A percentile compares a stretch with the other conserved stretches of the same genome.
Conservation (phyloP, 2,888 invertebrate species). For the Tetramorium bicarinatum region DNA sequence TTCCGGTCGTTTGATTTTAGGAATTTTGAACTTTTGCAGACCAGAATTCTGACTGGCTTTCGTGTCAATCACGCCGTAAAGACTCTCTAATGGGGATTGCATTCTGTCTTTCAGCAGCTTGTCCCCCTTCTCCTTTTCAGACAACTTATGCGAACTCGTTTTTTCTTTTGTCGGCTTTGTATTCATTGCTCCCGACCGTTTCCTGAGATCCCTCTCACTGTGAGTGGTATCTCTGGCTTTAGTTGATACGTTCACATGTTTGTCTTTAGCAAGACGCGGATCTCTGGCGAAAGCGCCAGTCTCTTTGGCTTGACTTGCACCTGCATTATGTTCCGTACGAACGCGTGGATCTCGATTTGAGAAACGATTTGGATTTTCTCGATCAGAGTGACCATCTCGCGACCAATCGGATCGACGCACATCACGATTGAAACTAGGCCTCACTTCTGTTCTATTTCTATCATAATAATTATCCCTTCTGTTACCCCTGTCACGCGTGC, state of each 20-base stretch:
- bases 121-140: constrained; percentile 70
- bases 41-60: constrained; percentile 86
- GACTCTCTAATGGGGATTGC: constrained; percentile 87
- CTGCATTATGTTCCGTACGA: constrained; percentile 64
- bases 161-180: constrained; percentile 64
- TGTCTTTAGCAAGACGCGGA: constrained; percentile 77
- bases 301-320: constrained; percentile 59
- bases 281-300: constrained; percentile 68
- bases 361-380: constrained; percentile 66
- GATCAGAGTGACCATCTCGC: constrained; percentile 61
- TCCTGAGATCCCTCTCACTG: constrained; percentile 75
- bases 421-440: constrained; percentile 72
- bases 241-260: constrained; percentile 36
- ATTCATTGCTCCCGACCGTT: background rate
- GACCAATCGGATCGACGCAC: constrained; percentile 70
- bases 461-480: constrained; percentile 72
- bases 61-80: constrained; percentile 86
- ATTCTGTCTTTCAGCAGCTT: constrained; percentile 81
- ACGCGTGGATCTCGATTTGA: constrained; percentile 72
- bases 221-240: constrained; percentile 63
- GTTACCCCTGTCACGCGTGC: constrained; percentile 64
- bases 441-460: constrained; percentile 66
- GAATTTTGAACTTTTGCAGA: constrained; percentile 88
- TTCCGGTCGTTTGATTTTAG: constrained; percentile 86
- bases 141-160: constrained; percentile 65